These are phyloP conservation scores for Calliphora vicina DNA, from an alignment of 1,140 invertebrate species.

Conservation along the genomic window DNA sequence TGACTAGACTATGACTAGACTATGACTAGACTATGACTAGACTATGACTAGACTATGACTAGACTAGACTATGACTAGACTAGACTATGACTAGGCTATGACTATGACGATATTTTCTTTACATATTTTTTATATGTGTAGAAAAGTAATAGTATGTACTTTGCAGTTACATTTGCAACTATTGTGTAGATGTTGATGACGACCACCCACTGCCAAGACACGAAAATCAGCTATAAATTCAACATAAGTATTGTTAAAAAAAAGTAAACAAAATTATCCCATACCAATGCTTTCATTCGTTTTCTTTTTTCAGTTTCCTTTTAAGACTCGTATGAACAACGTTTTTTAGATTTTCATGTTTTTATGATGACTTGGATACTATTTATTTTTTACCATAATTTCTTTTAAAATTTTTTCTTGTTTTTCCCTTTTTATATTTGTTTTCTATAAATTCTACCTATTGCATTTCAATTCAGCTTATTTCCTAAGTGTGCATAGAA, in stretches of 20 bases:
- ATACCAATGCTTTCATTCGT: not conserved
- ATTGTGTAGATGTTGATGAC: not conserved
- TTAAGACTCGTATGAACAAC: not conserved
- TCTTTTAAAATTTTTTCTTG: not conserved
- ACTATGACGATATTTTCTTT: no score
- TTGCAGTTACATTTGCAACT: not conserved
- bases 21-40: no score
- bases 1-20: no score
- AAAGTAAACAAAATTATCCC: not conserved
- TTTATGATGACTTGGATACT: not conserved
- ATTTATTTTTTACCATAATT: not conserved
- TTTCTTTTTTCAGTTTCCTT: not conserved
- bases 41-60: no score
- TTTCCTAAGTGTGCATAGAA: not conserved
- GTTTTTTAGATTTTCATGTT: not conserved
- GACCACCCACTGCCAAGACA: constrained; percentile 29
- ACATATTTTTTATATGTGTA: no score
- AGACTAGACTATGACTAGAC: no score
- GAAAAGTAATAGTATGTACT: no score
- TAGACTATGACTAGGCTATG: no score
- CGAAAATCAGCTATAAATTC: not conserved
- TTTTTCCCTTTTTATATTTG: not conserved
- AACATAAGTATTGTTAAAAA: not conserved
- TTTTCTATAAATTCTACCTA: not conserved
- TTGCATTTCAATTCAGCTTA: not conserved